Evolutionary conservation across 2,888 invertebrate species (phyloP).

Genomic region (Gandaritis pyraliata): DNA sequence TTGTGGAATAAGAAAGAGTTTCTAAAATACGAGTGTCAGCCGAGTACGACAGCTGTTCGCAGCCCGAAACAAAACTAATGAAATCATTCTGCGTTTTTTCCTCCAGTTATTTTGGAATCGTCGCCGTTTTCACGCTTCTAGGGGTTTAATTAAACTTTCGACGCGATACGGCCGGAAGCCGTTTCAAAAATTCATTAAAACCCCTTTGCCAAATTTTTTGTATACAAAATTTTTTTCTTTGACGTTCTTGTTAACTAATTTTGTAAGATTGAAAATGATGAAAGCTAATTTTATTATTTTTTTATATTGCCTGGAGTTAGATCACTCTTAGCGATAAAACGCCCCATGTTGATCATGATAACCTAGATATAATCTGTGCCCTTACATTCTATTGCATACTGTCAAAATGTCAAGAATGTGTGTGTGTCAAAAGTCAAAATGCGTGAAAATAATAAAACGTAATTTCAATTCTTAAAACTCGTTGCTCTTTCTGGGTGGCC

Average conservation of each 20-base stretch:
- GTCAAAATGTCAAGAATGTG: too few species aligned
- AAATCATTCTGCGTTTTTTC: slow-evolving; percentile 52
- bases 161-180: slow-evolving; percentile 54
- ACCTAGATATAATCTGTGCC: too few species aligned
- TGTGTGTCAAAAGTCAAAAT: too few species aligned
- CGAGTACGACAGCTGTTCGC: slow-evolving; percentile 48
- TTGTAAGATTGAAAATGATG: slow-evolving; percentile 19
- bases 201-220: slow-evolving; percentile 56
- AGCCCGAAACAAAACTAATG: slow-evolving; percentile 53
- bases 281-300: neutral
- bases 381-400: too few species aligned
- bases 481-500: too few species aligned
- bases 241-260: slow-evolving; percentile 30
- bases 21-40: slow-evolving; percentile 34
- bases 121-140: slow-evolving; percentile 63
- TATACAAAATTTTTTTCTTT: slow-evolving; percentile 54
- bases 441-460: too few species aligned
- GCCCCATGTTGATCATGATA: too few species aligned
- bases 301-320: neutral
- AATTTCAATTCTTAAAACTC: too few species aligned
- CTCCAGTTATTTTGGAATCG: slow-evolving; percentile 64
- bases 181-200: slow-evolving; percentile 72
- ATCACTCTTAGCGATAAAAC: too few species aligned
- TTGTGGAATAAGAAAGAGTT: slow-evolving; percentile 24
- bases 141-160: slow-evolving; percentile 74